Percentiles rank a stretch among this genome's conserved stretches.
These are phyloP conservation scores for Stylophora pistillata DNA, from an alignment of 64 coral and sea anemone species.

Conservation along the genomic window DNA sequence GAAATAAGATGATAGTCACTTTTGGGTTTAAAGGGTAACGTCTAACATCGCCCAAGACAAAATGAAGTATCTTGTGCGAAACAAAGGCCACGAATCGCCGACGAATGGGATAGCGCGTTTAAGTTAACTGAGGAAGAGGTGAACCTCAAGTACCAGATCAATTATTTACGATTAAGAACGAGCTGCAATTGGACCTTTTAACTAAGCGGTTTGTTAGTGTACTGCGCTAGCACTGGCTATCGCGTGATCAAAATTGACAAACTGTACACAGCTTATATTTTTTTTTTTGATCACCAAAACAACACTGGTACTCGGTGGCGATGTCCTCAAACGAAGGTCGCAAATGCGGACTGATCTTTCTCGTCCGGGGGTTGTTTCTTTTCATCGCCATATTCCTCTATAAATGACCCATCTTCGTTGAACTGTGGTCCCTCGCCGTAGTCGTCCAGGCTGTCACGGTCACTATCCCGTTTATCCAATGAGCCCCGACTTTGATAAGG, in stretches of 20 bases:
- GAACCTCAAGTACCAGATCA: not conserved
- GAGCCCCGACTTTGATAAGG: slow-evolving; percentile 60
- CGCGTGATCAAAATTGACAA: not conserved
- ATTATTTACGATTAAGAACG: not conserved
- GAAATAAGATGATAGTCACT: too few relatives aligned
- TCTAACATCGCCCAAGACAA: too few relatives aligned
- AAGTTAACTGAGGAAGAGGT: not conserved
- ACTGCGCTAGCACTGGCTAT: not conserved
- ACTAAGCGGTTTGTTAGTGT: not conserved
- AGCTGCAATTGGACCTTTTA: not conserved
- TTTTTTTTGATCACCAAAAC: not conserved
- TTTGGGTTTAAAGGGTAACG: too few relatives aligned
- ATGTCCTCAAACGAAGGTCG: slow-evolving; percentile 49
- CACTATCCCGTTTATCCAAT: slow-evolving; percentile 33
- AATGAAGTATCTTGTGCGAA: too few relatives aligned
- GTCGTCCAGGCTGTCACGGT: slow-evolving; percentile 56
- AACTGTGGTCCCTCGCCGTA: slow-evolving; percentile 64
- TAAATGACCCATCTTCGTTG: slow-evolving; percentile 73
- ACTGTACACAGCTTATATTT: not conserved
- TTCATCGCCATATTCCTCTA: slow-evolving; percentile 71
- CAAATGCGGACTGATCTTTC: slow-evolving; percentile 44
- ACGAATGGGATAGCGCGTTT: not conserved
- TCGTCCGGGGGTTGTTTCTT: slow-evolving; percentile 39
- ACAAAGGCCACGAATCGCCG: too few relatives aligned
- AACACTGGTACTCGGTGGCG: not conserved